Evolutionary conservation across 2,888 invertebrate genomes (phyloP).

Genomic region (Cancer borealis): DNA sequence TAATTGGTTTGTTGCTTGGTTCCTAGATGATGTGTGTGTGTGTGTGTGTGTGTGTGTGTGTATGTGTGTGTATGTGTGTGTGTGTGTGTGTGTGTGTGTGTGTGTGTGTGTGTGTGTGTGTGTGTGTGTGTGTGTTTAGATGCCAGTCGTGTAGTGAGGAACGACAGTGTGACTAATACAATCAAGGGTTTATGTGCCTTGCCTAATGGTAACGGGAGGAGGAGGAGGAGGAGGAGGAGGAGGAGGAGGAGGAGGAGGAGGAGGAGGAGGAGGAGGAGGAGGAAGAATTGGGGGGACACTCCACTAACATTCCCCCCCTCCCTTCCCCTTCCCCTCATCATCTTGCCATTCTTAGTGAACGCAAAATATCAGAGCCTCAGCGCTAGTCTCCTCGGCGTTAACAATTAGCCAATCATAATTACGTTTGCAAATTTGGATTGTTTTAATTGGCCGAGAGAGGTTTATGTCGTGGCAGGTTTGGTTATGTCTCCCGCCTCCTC

Average conservation of each 20-base stretch:
- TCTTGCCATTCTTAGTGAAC: neutral
- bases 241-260: no score
- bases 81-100: no score
- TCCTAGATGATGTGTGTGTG: neutral
- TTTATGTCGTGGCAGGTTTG: neutral
- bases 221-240: no score
- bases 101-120: neutral
- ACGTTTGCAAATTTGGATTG: slow-evolving; percentile 18
- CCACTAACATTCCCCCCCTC: neutral
- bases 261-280: neutral
- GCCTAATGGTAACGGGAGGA: neutral
- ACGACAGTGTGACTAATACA: slow-evolving; percentile 15
- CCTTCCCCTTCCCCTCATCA: neutral
- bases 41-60: neutral
- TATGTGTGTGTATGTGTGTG: no score
- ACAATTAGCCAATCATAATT: slow-evolving; percentile 27
- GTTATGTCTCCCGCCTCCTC: neutral
- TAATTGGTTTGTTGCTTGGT: slow-evolving; percentile 2
- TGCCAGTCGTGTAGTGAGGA: neutral
- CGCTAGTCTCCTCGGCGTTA: neutral
- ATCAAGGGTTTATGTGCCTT: slow-evolving; percentile 27
- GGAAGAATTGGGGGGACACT: neutral
- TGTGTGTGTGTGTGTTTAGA: neutral
- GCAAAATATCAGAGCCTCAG: slow-evolving; percentile 6
- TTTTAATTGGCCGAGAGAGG: slow-evolving; percentile 27